Evolutionary conservation across 2,888 invertebrate genomes (phyloP).

Genomic region (Therioaphis trifolii): DNA sequence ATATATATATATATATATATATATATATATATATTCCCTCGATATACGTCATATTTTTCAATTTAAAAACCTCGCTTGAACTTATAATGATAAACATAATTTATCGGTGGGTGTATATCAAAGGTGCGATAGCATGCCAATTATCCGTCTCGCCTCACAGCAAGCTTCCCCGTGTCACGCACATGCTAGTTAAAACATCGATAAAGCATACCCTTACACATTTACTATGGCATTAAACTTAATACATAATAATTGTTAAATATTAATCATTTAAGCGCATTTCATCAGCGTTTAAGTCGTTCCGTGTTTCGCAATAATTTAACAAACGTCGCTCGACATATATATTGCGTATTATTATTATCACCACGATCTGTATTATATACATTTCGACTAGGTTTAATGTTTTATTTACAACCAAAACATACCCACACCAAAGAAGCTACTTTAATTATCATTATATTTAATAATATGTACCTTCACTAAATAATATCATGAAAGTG

Average conservation of each 20-base stretch:
- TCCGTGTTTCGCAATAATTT: not conserved
- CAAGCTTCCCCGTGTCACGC: conserved; percentile 1
- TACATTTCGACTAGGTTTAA: not conserved
- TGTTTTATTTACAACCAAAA: too few species aligned
- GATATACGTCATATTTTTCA: conserved; percentile 1
- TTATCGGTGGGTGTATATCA: conserved; percentile 3
- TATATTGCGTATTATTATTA: not conserved
- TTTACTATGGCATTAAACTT: conserved; percentile 12
- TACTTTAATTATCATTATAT: too few species aligned
- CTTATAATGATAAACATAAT: conserved; percentile 27
- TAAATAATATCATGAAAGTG: too few species aligned
- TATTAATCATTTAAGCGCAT: conserved; percentile 2
- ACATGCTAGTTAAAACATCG: not conserved
- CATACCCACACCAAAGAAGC: too few species aligned
- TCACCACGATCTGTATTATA: not conserved
- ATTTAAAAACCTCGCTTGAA: not conserved
- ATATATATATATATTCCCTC: not conserved
- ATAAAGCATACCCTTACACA: not conserved
- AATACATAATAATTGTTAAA: not conserved
- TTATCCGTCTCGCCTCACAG: not conserved
- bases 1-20: not conserved
- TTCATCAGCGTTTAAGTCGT: not conserved
- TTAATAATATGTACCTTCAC: too few species aligned
- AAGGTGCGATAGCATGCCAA: conserved; percentile 12
- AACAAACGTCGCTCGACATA: not conserved